Base-by-base conservation (phyloP, 2,888 invertebrate species). In the Caprella mutica region DNA sequence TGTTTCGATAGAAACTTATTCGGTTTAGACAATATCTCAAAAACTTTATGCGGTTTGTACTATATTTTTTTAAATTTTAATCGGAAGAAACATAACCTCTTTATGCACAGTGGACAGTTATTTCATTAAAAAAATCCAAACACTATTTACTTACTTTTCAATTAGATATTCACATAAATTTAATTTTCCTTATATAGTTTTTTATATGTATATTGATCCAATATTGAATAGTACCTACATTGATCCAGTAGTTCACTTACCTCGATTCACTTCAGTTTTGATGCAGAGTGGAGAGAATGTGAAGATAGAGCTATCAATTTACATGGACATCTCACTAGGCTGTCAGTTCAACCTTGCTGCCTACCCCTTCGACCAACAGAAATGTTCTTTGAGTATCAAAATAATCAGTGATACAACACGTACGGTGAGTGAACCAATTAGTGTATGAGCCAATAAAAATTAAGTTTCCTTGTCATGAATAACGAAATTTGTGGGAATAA, bases 291-390 rank as follows among this genome's bases (percentile, higher is more conserved):
- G 40, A 26, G 27, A 52, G 5, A 14, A 3, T 6, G 38, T 35
- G 38, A 21, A 35, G 52, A 35, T 35, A 12, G 21, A 52, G 52
- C 19, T 27, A 12, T 35, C 43, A 14, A 27, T 58, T 21, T 29
- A 51, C 35, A 48, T 58, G 27, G 55, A 58, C 54, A 43, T 58
- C 23, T 44, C 55, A 5, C 24, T 58, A 29, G 44, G 48, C 27
- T 58, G 58, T 27, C 19, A 38, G 14, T 58, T 50, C 51, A 29
- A 58, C 51, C 43, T 58, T 29, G 29, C 55, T 5, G 50, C 54
- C 29, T 58, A 58, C 24, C 58, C 58, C 14, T 58, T 58, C 50
- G 58, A 58, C 48, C 51, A 55, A 30, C 58, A 58, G 38, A 27
- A 24, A n/a, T 58, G 58, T 21, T 51, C 52, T 50, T 23, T 58